phyloP scores from a whole-genome alignment of 2,797 vertebrate genomes.

The Botia almorhae region DNA sequence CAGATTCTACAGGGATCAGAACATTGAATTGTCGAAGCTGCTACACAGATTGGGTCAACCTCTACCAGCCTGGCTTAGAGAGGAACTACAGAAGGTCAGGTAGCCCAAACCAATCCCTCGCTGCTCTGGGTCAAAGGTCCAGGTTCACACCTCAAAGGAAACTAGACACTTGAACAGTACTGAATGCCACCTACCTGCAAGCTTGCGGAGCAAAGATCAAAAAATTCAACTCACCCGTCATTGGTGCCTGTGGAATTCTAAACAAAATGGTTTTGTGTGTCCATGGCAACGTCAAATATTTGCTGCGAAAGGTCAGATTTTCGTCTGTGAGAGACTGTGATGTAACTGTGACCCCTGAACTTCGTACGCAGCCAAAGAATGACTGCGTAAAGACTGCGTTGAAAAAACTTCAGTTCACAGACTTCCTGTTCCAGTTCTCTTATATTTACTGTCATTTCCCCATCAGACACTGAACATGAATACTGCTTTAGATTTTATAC shows the following conservation, averaged over 20 bases:
- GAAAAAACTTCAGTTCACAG: background rate
- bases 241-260: constrained; percentile 24
- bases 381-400: constrained; percentile 24
- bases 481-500: constrained; percentile 30
- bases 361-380: constrained; percentile 11
- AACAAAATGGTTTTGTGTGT: constrained; percentile 8
- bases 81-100: constrained; percentile 95
- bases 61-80: constrained; percentile 93
- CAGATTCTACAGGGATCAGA: constrained; percentile 94
- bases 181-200: constrained; percentile 17
- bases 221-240: constrained; percentile 8
- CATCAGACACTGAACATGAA: constrained; percentile 17
- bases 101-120: constrained; percentile 70
- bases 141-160: constrained; percentile 64
- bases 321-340: background rate
- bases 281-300: constrained; percentile 22
- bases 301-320: constrained; percentile 25
- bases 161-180: constrained; percentile 28
- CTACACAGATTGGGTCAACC: constrained; percentile 93
- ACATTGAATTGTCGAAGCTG: constrained; percentile 94
- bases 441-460: constrained; percentile 7
- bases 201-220: constrained; percentile 24
- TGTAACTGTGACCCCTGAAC: constrained; percentile 38
- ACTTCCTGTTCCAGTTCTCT: constrained; percentile 7
- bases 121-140: constrained; percentile 59